Evolutionary conservation across 1,140 invertebrate species (phyloP).

Genomic region (Thaumetopoea pityocampa): DNA sequence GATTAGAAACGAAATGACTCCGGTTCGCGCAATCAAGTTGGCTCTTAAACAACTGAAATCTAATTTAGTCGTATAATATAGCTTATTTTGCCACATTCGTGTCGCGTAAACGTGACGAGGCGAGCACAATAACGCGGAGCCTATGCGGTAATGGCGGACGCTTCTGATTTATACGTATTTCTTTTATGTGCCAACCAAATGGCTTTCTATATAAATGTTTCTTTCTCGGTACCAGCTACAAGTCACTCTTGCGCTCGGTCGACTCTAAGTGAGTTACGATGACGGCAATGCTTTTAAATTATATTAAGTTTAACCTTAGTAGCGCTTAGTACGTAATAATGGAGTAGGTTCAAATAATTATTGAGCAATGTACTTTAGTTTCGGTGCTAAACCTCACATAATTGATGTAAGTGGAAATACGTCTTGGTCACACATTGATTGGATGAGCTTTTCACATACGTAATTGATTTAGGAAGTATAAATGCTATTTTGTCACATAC

Average conservation of each 20-base stretch:
- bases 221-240: slow-evolving; percentile 35
- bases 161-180: slow-evolving; percentile 69
- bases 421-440: no score
- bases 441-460: no score
- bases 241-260: slow-evolving; percentile 25
- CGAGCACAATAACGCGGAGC: slow-evolving; percentile 54
- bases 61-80: slow-evolving; percentile 39
- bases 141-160: slow-evolving; percentile 55
- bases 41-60: slow-evolving; percentile 3
- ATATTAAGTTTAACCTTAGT: slow-evolving; percentile 49
- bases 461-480: no score
- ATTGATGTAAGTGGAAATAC: no score
- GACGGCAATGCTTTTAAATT: slow-evolving; percentile 41
- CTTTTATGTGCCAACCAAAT: slow-evolving; percentile 64
- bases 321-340: slow-evolving; percentile 23
- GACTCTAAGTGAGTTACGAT: slow-evolving; percentile 30
- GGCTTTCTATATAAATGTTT: slow-evolving; percentile 58
- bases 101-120: slow-evolving; percentile 58
- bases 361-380: no score
- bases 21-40: slow-evolving; percentile 2
- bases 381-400: no score
- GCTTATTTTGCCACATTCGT: slow-evolving; percentile 61
- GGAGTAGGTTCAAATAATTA: neutral
- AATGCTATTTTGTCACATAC: no score
- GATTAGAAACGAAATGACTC: neutral